phyloP scores from a whole-genome alignment of 2,888 invertebrate species.

The Orthonevra nobilis region DNA sequence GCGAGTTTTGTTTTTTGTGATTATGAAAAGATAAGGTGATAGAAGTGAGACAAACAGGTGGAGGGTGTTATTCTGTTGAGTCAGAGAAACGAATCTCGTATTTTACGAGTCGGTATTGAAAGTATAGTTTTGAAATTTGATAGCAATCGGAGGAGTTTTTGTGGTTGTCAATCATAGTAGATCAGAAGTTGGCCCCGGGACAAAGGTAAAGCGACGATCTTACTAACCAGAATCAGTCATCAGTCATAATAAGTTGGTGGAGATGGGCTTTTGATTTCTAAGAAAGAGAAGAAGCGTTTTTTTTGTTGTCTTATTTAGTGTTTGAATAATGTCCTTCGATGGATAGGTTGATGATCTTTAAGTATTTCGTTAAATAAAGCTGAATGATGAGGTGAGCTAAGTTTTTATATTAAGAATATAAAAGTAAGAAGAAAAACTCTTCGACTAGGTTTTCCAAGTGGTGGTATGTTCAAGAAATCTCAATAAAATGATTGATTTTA shows the following conservation, averaged over 20 bases:
- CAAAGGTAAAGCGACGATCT: not conserved
- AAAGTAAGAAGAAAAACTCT: too few relatives aligned
- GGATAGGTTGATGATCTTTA: conserved; percentile 1
- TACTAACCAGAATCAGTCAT: not conserved
- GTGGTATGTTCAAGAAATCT: too few relatives aligned
- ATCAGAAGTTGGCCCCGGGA: not conserved
- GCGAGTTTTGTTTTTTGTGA: too few relatives aligned
- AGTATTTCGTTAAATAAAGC: too few relatives aligned
- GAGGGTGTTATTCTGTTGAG: conserved; percentile 13
- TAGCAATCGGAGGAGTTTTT: not conserved
- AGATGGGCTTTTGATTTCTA: not conserved
- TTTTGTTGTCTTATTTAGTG: not conserved
- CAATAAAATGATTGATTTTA: too few relatives aligned
- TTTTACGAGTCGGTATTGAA: not conserved
- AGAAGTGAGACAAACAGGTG: too few relatives aligned
- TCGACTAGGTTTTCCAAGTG: too few relatives aligned
- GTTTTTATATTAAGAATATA: too few relatives aligned
- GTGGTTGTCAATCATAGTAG: not conserved
- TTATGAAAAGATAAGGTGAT: too few relatives aligned
- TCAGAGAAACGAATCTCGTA: conserved; percentile 22
- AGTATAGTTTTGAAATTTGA: not conserved
- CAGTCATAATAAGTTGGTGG: not conserved
- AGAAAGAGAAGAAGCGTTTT: not conserved
- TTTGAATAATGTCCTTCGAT: not conserved
- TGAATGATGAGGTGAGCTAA: too few relatives aligned